Conservation (phyloP, 2,113 vertebrate genomes). For the Pterocles gutturalis region DNA sequence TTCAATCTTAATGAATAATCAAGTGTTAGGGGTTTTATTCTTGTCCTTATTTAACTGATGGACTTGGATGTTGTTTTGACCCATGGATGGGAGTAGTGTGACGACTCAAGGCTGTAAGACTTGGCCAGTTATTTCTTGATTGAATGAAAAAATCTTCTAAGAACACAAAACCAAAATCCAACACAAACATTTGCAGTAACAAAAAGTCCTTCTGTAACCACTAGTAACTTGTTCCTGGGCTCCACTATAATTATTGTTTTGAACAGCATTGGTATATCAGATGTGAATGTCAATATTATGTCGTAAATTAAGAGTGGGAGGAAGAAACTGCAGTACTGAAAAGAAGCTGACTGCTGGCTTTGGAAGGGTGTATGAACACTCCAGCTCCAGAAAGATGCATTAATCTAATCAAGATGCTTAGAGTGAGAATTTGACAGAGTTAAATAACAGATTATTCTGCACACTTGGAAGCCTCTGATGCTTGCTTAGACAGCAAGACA, state of each 20-base stretch:
- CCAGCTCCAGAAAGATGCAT: neutral
- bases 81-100: too few species aligned
- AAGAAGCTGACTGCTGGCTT: neutral
- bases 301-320: neutral
- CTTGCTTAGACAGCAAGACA: neutral
- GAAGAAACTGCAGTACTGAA: neutral
- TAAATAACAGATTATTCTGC: neutral
- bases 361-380: neutral
- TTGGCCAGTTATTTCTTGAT: neutral
- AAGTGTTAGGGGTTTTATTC: neutral
- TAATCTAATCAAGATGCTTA: neutral
- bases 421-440: neutral
- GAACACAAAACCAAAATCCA: conserved; percentile 17
- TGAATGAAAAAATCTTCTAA: neutral
- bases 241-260: neutral
- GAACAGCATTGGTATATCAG: neutral
- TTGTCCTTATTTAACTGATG: neutral
- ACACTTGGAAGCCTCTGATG: neutral
- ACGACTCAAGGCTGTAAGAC: neutral
- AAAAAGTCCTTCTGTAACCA: neutral
- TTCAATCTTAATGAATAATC: neutral
- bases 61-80: neutral
- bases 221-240: neutral
- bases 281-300: conserved; percentile 26
- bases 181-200: conserved; percentile 12